Evolutionary conservation across 2,797 vertebrate species (phyloP), one percentile per base, ranked within the genome.

Genomic region (Liasis olivaceus): DNA sequence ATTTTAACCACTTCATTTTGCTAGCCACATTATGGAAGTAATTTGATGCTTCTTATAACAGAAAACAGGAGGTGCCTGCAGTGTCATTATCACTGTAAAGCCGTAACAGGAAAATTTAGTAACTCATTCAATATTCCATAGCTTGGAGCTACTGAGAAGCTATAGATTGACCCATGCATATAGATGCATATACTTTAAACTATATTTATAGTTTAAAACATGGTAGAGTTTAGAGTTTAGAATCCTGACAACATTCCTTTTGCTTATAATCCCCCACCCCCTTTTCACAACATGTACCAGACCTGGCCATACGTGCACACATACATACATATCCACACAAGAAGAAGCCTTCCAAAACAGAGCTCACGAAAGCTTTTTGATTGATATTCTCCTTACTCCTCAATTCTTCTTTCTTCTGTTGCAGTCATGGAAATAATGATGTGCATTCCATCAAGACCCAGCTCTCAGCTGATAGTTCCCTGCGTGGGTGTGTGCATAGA

Each of bases 71-170:
- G 4, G 20, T 93, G 95, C 91, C 92, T 92, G 85, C 15, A 91
- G 91, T 86, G 64, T 91, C 95, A 84, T 93, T 93, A 92, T 93
- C 88, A 62, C 91, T 95, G 94, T 94, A 92, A 96, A 96, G 96
- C 58, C 94, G 0, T 96, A 91, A 91, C 93, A 95, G 96, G 94
- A 95, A 96, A 96, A 93, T 97, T 97, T 97, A 96, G 97, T 96
- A 95, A 90, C 92, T 95, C n/a, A 15, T 96, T 96, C 93, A 94
- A 93, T 95, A 93, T 90, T 91, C 96, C 96, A 60, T n/a, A 63
- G 95, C 95, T 94, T 93, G 94, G 89, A 94, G 94, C 94, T 96
- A 93, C 93, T 96, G 95, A 93, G 89, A 96, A 20, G 93, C 77
- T 90, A 94, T 42, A 63, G 94, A 92, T 64, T 9, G 7, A 97